phyloP scores from a whole-genome alignment of 2,888 invertebrate genomes.

The Leptura quadrifasciata region DNA sequence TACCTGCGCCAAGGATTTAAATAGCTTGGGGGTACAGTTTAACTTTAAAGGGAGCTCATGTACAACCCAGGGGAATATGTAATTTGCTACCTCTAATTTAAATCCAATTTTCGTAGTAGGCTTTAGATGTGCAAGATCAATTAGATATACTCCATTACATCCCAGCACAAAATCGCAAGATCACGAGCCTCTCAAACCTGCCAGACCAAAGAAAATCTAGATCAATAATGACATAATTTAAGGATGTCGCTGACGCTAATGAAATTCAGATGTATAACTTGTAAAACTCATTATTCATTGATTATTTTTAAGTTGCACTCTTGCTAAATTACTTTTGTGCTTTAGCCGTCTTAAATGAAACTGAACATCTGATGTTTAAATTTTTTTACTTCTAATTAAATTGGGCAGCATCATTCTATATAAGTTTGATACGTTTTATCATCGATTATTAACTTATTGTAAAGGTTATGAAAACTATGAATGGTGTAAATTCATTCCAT shows the following conservation, averaged over 20 bases:
- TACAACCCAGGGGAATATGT: neutral
- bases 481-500: too few species aligned
- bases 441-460: too few species aligned
- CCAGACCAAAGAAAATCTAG: neutral
- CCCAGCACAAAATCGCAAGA: neutral
- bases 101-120: neutral
- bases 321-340: too few species aligned
- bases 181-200: neutral
- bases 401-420: too few species aligned
- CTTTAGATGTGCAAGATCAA: neutral
- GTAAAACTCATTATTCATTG: too few species aligned
- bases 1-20: neutral
- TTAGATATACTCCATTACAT: neutral
- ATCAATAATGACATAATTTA: neutral
- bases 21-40: neutral
- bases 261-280: neutral
- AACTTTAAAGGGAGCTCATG: neutral
- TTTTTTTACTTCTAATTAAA: too few species aligned
- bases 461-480: too few species aligned
- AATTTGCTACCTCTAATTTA: slow-evolving; percentile 4
- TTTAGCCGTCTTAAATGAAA: too few species aligned
- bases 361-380: too few species aligned
- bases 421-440: too few species aligned
- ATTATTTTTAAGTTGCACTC: too few species aligned
- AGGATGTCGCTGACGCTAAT: neutral